Evolutionary conservation across 2,113 vertebrate species (phyloP).

Genomic region (Daubentonia madagascariensis): DNA sequence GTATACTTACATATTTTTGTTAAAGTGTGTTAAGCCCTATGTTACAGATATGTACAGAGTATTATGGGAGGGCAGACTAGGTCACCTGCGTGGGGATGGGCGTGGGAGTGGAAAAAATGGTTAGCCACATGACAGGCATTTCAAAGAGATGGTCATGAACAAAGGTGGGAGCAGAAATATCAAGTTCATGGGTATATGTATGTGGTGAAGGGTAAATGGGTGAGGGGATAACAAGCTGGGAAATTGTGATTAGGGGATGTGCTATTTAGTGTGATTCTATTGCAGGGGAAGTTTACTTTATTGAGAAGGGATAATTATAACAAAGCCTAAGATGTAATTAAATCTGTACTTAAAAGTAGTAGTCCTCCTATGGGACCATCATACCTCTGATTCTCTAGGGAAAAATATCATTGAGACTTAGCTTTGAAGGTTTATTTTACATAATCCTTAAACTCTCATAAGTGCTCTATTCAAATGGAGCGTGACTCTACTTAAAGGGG

Average conservation of each 20-base stretch:
- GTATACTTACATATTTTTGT: not conserved
- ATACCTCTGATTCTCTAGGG: not conserved
- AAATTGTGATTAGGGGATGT: not conserved
- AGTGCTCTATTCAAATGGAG: slow-evolving; percentile 19
- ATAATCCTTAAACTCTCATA: not conserved
- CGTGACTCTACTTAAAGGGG: not conserved
- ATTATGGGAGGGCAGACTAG: not conserved
- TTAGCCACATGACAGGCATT: not conserved
- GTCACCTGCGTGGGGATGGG: not conserved
- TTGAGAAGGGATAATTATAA: not conserved
- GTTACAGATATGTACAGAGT: not conserved
- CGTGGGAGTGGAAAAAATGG: not conserved
- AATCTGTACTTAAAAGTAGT: not conserved
- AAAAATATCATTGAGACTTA: not conserved
- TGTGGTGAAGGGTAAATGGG: not conserved
- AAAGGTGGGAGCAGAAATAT: not conserved
- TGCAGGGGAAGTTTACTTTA: not conserved
- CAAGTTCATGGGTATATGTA: not conserved
- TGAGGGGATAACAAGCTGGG: not conserved
- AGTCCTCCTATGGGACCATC: not conserved
- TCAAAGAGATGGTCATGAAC: not conserved
- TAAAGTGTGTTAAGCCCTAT: not conserved
- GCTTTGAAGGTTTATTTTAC: slow-evolving; percentile 24
- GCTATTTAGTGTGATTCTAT: not conserved
- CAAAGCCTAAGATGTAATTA: slow-evolving; percentile 15